Conservation (phyloP, 2,888 invertebrate genomes). For the Pharmacophagus antenor region DNA sequence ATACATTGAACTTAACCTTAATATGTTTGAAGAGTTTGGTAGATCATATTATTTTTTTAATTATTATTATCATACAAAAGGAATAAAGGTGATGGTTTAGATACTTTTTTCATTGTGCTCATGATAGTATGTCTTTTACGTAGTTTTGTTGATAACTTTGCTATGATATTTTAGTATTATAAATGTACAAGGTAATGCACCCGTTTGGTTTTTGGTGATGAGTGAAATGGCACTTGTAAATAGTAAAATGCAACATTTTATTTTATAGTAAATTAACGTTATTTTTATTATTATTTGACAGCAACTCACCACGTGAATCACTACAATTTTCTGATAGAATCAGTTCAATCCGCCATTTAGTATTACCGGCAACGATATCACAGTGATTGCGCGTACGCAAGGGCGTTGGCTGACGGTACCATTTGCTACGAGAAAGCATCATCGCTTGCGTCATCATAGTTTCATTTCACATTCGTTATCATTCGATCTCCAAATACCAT, state of each 20-base stretch:
- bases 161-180: neutral
- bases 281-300: neutral
- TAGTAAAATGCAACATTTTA: neutral
- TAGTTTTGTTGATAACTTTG: neutral
- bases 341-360: too few species aligned
- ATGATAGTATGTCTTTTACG: too few species aligned
- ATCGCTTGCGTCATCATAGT: conserved; percentile 1
- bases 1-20: too few species aligned
- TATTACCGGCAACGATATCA: conserved; percentile 7
- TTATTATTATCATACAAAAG: too few species aligned
- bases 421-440: conserved; percentile 7
- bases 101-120: too few species aligned
- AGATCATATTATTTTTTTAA: too few species aligned
- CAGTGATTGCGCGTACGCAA: conserved; percentile 18
- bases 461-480: neutral
- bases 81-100: too few species aligned
- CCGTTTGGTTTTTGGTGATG: too few species aligned
- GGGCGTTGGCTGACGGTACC: conserved; percentile 1
- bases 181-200: neutral
- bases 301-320: neutral
- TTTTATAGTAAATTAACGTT: neutral
- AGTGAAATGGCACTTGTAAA: too few species aligned
- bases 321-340: too few species aligned
- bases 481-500: too few species aligned
- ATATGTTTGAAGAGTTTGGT: too few species aligned